Evolutionary conservation across 2,888 invertebrate species (phyloP), one percentile per base, ranked within the genome.

Genomic region (Cheilosia vernalis): DNA sequence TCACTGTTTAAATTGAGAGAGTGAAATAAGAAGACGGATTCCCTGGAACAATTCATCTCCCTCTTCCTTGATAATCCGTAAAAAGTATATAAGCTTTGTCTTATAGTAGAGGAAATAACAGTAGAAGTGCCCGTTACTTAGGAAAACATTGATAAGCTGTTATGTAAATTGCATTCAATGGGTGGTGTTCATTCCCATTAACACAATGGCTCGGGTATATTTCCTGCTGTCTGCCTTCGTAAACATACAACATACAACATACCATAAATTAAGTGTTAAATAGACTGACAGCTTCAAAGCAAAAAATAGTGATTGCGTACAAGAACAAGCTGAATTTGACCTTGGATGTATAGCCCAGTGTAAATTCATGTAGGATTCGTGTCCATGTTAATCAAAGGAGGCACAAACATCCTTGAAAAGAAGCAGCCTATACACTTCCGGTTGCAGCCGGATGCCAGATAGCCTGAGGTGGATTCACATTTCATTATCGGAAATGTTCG

Each of bases 61-160:
- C 37, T 67, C 24, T 60, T 33, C 24, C 19, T n/a, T 58, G 58
- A 49, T 44, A 61, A 77, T 67, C 60, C 44, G 24, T 61, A 53
- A 44, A 67, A 40, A 24, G 44, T 21, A 67, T 30, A 67, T 77
- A 37, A 13, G 13, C 13, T 33, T 42, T 30, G 42, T 27, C 30
- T 19, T 30, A 15, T 30, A 15, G 6, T 27, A 49, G 5, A 58
- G 9, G 9, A 21, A n/a, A 2, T 47, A 49, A 6, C 6, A 10
- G 7, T 27, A 55, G 55, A 15, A 40, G 2, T 37, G 58, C 19
- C 40, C 40, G 51, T 76, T 47, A 58, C 40, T 56, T 49, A 49
- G n/a, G 64, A 40, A 58, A 74, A 74, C 64, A 66, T 66, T 66
- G 74, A 66, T 58, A 76, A 66, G 49, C 51, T 27, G 64, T 51